phyloP scores from a whole-genome alignment of 1,140 invertebrate species.

The Macrosteles quadrilineatus region DNA sequence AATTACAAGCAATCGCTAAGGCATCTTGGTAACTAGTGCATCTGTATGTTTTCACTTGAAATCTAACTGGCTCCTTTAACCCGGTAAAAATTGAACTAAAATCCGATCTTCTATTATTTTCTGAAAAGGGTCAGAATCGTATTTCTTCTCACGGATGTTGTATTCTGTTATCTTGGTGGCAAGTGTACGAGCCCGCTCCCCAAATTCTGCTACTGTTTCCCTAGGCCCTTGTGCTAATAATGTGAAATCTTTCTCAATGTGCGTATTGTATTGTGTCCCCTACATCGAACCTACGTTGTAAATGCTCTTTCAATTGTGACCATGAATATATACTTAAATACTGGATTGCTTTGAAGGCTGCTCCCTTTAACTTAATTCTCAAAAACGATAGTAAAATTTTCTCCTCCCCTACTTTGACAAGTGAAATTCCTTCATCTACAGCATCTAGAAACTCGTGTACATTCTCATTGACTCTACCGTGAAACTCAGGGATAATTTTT shows the following conservation, averaged over 20 bases:
- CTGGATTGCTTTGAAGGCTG: not conserved
- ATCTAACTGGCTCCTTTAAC: not conserved
- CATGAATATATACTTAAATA: not conserved
- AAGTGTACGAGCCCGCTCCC: not conserved
- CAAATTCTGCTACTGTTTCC: not conserved
- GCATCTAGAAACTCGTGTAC: not conserved
- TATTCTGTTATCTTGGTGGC: conserved; percentile 8
- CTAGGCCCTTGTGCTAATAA: not conserved
- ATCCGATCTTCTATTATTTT: conserved; percentile 3
- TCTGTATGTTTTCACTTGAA: not conserved
- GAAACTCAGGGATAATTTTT: not conserved
- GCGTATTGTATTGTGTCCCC: not conserved
- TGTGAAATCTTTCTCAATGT: not conserved
- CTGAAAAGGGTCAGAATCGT: not conserved
- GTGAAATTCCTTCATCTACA: no score
- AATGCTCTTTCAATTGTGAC: not conserved
- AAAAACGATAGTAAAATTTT: not conserved
- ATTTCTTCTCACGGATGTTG: not conserved
- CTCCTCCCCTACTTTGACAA: no score
- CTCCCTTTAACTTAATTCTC: not conserved
- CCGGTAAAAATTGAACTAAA: not conserved
- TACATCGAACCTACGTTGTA: not conserved
- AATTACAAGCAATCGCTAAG: not conserved
- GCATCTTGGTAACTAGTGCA: not conserved
- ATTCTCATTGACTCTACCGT: not conserved